phyloP scores from a whole-genome alignment of 2,797 vertebrate genomes.

The Ateles fusciceps region DNA sequence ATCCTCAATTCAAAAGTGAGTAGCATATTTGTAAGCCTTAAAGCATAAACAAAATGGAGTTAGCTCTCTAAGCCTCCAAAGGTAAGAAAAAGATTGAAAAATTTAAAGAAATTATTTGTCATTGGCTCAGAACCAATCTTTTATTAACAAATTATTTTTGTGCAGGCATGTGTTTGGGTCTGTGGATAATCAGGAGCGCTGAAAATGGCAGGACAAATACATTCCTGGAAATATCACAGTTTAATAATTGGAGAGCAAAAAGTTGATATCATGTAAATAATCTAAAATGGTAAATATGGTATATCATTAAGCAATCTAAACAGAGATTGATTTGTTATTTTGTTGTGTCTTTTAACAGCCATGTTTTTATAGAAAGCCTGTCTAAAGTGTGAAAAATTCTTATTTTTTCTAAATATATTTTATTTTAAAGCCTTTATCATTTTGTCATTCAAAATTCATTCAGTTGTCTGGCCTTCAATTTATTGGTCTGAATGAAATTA shows the following conservation, averaged over 20 bases:
- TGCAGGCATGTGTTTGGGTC: not conserved
- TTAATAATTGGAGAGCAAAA: not conserved
- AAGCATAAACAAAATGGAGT: slow-evolving; percentile 2
- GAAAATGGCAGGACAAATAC: not conserved
- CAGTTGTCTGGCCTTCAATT: not conserved
- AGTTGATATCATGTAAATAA: not conserved
- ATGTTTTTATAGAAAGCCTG: not conserved
- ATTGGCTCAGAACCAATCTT: not conserved
- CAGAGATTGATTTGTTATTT: not conserved
- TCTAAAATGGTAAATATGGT: not conserved
- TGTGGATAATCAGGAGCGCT: not conserved
- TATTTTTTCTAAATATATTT: not conserved
- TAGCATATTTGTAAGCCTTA: slow-evolving; percentile 61
- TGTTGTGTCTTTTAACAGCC: not conserved
- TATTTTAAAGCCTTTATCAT: not conserved
- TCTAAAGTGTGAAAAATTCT: not conserved
- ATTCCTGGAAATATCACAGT: not conserved
- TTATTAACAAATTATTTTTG: not conserved
- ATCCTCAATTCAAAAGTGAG: slow-evolving; percentile 68
- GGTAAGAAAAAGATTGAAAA: not conserved
- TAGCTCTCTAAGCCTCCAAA: not conserved
- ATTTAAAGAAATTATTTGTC: not conserved
- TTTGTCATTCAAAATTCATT: not conserved
- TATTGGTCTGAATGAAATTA: not conserved
- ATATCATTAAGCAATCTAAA: not conserved